These are phyloP conservation scores for Gila robusta DNA, from an alignment of 2,797 vertebrate species.

Conservation along the genomic window DNA sequence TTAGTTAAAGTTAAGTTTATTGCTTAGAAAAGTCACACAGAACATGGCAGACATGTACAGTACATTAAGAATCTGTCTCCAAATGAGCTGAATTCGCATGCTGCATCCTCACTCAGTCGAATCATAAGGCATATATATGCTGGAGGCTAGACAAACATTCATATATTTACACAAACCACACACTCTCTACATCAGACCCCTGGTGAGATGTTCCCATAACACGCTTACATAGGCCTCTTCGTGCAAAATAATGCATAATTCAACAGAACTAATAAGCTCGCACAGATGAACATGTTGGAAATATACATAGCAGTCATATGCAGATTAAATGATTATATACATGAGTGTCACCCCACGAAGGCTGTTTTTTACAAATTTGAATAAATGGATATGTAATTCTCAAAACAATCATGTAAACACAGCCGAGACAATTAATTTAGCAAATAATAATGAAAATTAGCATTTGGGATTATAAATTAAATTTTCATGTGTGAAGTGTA, in stretches of 20 bases:
- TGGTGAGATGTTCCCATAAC: constrained; percentile 28
- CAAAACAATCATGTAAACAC: background rate
- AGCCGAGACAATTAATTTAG: background rate
- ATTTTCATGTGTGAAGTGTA: background rate
- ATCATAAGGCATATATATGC: constrained; percentile 17
- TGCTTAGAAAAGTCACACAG: background rate
- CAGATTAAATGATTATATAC: constrained; percentile 11
- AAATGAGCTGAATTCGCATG: background rate
- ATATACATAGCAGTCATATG: background rate
- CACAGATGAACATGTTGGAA: constrained; percentile 7
- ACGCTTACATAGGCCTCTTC: constrained; percentile 16
- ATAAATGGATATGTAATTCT: constrained; percentile 3
- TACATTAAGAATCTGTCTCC: background rate
- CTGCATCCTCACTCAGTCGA: background rate
- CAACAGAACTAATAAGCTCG: constrained; percentile 13
- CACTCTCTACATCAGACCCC: constrained; percentile 27
- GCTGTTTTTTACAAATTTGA: background rate
- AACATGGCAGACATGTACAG: background rate
- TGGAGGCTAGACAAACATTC: constrained; percentile 7
- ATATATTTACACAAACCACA: constrained; percentile 14
- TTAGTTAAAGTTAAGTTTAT: background rate
- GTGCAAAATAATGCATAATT: constrained; percentile 26
- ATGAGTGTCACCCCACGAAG: background rate
- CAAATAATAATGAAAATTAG: background rate
- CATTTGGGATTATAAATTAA: background rate